A percentile compares a stretch with the other conserved stretches of the same genome.
Evolutionary conservation across 64 coral and sea anemone species (phyloP).

Genomic region (Stichodactyla helianthus): DNA sequence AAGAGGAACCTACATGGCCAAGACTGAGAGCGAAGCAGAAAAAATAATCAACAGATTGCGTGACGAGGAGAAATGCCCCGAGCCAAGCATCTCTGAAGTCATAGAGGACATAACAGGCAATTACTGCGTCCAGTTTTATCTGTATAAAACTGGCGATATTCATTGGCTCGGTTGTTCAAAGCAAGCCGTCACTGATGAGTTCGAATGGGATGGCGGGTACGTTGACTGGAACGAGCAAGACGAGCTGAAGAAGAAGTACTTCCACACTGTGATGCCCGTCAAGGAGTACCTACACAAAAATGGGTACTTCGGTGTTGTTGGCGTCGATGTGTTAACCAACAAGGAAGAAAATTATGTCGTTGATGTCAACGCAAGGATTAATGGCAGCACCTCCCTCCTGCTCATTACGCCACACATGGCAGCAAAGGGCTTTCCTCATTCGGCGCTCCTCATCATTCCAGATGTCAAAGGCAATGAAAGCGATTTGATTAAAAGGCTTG

Average conservation of each 20-base stretch:
- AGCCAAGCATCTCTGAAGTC: constrained; percentile 64
- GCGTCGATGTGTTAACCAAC: constrained; percentile 70
- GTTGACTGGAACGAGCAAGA: constrained; percentile 81
- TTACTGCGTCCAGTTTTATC: constrained; percentile 68
- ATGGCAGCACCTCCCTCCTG: constrained; percentile 60
- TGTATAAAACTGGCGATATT: constrained; percentile 66
- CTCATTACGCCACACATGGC: constrained; percentile 83
- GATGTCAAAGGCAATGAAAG: constrained; percentile 22
- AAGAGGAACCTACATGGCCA: constrained; percentile 60
- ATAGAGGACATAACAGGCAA: constrained; percentile 58
- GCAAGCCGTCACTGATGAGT: neutral
- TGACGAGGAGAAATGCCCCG: constrained; percentile 31
- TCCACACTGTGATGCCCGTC: constrained; percentile 47
- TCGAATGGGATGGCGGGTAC: constrained; percentile 18
- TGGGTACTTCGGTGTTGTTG: constrained; percentile 80
- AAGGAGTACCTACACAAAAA: constrained; percentile 80
- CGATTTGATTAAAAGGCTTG: constrained; percentile 44
- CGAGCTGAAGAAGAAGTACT: constrained; percentile 46
- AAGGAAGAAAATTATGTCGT: constrained; percentile 59
- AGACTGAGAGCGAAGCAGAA: constrained; percentile 52
- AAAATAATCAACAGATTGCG: constrained; percentile 44
- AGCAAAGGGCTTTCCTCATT: constrained; percentile 40
- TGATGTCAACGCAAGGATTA: constrained; percentile 75
- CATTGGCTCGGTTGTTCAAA: constrained; percentile 49
- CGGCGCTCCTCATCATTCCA: constrained; percentile 39